Percentiles rank a stretch among this genome's conserved stretches.
These are phyloP conservation scores for Catostylus mosaicus DNA, from an alignment of 30 jellyfish, hydroid and myxozoan species.

Conservation along the genomic window DNA sequence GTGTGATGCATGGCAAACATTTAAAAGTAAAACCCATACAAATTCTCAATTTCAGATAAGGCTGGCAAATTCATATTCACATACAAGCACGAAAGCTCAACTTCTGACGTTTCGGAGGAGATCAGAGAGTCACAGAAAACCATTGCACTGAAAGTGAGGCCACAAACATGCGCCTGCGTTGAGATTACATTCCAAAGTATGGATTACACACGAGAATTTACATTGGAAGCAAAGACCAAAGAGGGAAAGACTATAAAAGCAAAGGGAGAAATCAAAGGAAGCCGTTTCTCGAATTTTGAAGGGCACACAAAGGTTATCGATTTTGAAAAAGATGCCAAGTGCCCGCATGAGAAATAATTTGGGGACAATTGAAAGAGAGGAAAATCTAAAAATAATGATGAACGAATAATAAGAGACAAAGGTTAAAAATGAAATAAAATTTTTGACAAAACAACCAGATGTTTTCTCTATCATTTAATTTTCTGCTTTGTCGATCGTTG, in stretches of 20 bases:
- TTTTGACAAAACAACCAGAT: background rate
- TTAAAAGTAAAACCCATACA: too few species aligned
- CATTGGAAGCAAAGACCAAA: conserved; percentile 20
- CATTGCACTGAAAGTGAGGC: conserved; percentile 3
- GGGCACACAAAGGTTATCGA: background rate
- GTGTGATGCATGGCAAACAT: too few species aligned
- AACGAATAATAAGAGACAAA: too few species aligned
- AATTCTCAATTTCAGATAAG: conserved; percentile 2
- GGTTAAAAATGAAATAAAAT: background rate
- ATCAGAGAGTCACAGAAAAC: background rate
- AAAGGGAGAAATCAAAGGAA: conserved; percentile 15
- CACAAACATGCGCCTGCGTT: conserved; percentile 41
- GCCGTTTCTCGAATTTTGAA: background rate
- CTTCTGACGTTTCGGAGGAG: background rate
- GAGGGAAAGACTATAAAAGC: conserved; percentile 26
- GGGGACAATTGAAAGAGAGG: background rate
- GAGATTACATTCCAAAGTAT: conserved; percentile 16
- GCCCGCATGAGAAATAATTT: conserved; percentile 22
- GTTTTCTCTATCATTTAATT: too few species aligned
- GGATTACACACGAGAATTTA: background rate
- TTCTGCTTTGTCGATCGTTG: too few species aligned
- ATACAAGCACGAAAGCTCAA: conserved; percentile 5
- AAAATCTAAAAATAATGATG: background rate
- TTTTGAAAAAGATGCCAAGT: background rate
- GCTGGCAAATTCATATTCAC: conserved; percentile 15